Base-by-base conservation (phyloP, 2,888 invertebrate species). In the Lepidocyrtinus sp. region DNA sequence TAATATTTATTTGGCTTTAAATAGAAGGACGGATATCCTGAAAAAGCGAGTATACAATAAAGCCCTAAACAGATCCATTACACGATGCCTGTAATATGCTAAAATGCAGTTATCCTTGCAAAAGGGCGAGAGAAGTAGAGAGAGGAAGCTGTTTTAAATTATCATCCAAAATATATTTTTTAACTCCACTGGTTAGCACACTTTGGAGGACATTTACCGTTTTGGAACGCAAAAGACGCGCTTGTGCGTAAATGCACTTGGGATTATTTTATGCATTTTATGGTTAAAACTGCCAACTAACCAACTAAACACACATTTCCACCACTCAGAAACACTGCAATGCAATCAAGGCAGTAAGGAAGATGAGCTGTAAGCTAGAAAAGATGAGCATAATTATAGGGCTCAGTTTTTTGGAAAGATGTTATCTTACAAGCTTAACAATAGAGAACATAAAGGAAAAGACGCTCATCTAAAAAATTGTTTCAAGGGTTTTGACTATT, bases 391-490 rank as follows among this genome's bases (percentile, higher is more conserved):
- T 79, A 74, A 78, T 78, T 78, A 69, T 50, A 79, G 79, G 79
- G 79, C 69, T 67, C 45, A 65, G 64, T 61, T 68, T 9, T 77
- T 72, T 65, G 68, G 72, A 68, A 74, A 73, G 73, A 79, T 79
- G 73, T 73, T 79, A 79, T 79, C 79, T 69, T 68, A 22, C 25
- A 67, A 46, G 26, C 1, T 62, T 62, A 73, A 78, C 72, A 72
- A 79, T 69, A 68, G 69, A 79, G 55, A 68, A 78, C 68, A 79
- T 5, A 74, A 73, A 73, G 79, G 69, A 36, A 74, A 79, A 79
- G 79, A 79, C 67, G 79, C 68, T 74, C 73, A 36, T 79, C 73
- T 63, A 21, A 36, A 36, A 36, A 36, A 12, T 12, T 36, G 5
- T 36, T 61, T 78, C 79, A 79, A 79, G 79, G 79, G 79, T 79